Evolutionary conservation across 2,888 invertebrate genomes (phyloP).

Genomic region (Phortica okadai): DNA sequence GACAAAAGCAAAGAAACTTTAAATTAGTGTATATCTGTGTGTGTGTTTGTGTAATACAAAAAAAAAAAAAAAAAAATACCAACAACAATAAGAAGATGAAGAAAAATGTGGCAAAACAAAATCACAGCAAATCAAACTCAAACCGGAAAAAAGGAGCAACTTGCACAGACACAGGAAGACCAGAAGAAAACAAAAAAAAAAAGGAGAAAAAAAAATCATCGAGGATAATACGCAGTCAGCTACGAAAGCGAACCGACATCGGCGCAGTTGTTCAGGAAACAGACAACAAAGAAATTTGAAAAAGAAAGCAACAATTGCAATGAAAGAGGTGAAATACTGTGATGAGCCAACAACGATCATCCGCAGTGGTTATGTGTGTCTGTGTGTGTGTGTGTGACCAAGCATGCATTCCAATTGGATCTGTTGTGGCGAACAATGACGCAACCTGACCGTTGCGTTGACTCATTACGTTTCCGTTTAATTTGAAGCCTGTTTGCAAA

Average conservation of each 20-base stretch:
- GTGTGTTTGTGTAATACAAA: not conserved
- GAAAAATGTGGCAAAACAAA: slow-evolving; percentile 46
- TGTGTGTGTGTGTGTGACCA: slow-evolving; percentile 16
- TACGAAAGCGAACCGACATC: not conserved
- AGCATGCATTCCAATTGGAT: not conserved
- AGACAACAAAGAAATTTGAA: slow-evolving; percentile 29
- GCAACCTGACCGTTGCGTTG: not conserved
- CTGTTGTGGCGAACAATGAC: not conserved
- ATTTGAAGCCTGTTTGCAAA: slow-evolving; percentile 60
- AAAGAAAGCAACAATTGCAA: not conserved
- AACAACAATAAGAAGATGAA: not conserved
- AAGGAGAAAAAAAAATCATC: too few species aligned
- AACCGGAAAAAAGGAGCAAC: slow-evolving; percentile 17
- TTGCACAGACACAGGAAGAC: not conserved
- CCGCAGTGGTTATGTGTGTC: not conserved
- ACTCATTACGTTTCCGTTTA: slow-evolving; percentile 58
- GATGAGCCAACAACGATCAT: not conserved
- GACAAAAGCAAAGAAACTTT: not conserved
- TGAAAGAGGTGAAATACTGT: not conserved
- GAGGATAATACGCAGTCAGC: not conserved
- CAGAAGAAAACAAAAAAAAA: not conserved
- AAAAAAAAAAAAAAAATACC: not conserved
- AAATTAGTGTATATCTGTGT: not conserved
- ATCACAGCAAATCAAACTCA: slow-evolving; percentile 66
- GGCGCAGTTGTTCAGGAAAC: slow-evolving; percentile 57